phyloP scores from a whole-genome alignment of 2,113 vertebrate genomes.

The Spea multiplicata region DNA sequence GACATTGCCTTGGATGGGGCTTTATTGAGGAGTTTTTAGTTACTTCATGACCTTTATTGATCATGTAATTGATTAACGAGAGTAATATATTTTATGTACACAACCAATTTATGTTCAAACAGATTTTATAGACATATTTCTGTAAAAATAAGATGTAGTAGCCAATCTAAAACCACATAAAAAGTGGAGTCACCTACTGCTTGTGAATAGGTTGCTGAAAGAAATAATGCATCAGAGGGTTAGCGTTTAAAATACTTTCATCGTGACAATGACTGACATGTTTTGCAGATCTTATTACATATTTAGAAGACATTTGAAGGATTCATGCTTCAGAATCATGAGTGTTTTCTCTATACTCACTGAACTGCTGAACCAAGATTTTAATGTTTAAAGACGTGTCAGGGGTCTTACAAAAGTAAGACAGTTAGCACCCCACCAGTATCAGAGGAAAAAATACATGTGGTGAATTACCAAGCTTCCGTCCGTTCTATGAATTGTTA shows the following conservation, averaged over 20 bases:
- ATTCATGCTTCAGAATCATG: constrained; percentile 66
- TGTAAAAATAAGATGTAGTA: too few species aligned
- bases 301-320: constrained; percentile 71
- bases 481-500: constrained; percentile 40
- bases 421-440: constrained; percentile 59
- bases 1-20: too few species aligned
- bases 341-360: constrained; percentile 57
- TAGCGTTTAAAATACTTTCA: constrained; percentile 68
- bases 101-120: too few species aligned
- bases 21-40: too few species aligned
- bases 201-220: constrained; percentile 59
- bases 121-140: too few species aligned
- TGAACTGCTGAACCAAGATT: constrained; percentile 75
- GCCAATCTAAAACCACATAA: too few species aligned
- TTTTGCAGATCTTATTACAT: constrained; percentile 70
- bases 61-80: too few species aligned
- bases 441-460: constrained; percentile 64
- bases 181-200: constrained; percentile 55
- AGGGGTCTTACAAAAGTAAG: constrained; percentile 65
- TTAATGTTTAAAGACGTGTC: constrained; percentile 81
- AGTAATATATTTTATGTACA: too few species aligned
- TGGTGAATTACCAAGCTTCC: constrained; percentile 59
- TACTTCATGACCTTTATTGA: too few species aligned
- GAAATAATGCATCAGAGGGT: constrained; percentile 65
- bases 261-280: constrained; percentile 71